A percentile compares a stretch with the other conserved stretches of the same genome.
Conservation (phyloP, 2,797 vertebrate genomes). For the Neosilurus mollespiculum region DNA sequence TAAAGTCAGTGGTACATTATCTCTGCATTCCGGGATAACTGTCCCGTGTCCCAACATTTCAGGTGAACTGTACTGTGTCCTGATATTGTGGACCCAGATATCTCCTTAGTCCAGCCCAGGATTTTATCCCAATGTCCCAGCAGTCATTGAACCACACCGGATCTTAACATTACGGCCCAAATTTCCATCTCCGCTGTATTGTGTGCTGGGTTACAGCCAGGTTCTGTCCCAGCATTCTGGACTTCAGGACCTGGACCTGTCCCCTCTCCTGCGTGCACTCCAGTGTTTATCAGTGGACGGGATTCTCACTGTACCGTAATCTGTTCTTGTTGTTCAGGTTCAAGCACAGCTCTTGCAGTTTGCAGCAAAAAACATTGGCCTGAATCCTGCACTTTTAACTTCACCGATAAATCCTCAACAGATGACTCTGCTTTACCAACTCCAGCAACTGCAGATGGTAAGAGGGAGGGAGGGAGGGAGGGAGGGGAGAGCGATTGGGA, state of each 20-base stretch:
- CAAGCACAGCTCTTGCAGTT: constrained; percentile 99
- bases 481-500: not conserved
- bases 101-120: no score
- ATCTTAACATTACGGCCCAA: no score
- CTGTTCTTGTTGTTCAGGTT: constrained; percentile 76
- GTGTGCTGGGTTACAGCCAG: no score
- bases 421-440: constrained; percentile 99
- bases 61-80: not conserved
- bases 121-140: not conserved
- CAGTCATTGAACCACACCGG: no score
- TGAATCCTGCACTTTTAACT: constrained; percentile 99
- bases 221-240: no score
- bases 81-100: no score
- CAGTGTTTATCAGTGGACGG: not conserved
- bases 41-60: not conserved
- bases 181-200: no score
- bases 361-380: constrained; percentile 99
- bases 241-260: no score
- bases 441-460: constrained; percentile 99
- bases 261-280: no score
- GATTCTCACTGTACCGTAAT: not conserved
- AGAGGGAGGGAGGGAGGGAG: constrained; percentile 60
- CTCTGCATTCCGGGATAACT: no score
- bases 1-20: no score
- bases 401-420: constrained; percentile 99